These are phyloP conservation scores for Heliconius erato DNA, from an alignment of 2,888 invertebrate genomes.

Conservation along the genomic window DNA sequence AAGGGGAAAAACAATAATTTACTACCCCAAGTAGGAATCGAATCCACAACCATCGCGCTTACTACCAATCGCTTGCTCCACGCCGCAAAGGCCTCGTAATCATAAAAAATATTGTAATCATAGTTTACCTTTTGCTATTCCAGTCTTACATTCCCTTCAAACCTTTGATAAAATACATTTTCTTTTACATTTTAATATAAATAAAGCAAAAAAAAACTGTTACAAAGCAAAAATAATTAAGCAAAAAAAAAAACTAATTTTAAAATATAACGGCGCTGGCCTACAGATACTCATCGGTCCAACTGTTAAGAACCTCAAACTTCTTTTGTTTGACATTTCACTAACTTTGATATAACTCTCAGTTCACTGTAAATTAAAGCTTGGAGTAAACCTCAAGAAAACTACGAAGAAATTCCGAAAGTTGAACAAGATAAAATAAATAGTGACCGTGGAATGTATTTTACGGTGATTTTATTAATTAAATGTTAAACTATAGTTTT, in stretches of 20 bases:
- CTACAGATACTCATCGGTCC: slow-evolving; percentile 17
- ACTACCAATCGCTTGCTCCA: no score
- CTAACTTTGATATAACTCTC: slow-evolving; percentile 13
- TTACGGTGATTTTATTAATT: not conserved
- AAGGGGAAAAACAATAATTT: no score
- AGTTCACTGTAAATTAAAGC: slow-evolving; percentile 22
- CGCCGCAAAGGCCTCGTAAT: no score
- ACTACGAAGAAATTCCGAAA: not conserved
- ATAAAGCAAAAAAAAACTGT: not conserved
- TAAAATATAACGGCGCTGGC: slow-evolving; percentile 13
- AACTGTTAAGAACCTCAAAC: not conserved
- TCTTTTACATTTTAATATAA: not conserved
- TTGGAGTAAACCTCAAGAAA: slow-evolving; percentile 11
- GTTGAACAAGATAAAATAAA: slow-evolving; percentile 3
- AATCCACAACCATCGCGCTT: no score
- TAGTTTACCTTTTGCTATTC: no score
- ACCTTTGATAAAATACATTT: not conserved
- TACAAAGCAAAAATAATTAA: slow-evolving; percentile 10
- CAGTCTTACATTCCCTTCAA: not conserved
- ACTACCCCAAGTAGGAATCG: no score
- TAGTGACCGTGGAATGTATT: slow-evolving; percentile 6
- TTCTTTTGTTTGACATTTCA: slow-evolving; percentile 28
- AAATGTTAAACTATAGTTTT: not conserved
- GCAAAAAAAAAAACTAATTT: not conserved
- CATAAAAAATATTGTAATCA: no score